Evolutionary conservation across 2,113 vertebrate species (phyloP), one percentile per base, ranked within the genome.

Genomic region (Herpailurus yagouaroundi): DNA sequence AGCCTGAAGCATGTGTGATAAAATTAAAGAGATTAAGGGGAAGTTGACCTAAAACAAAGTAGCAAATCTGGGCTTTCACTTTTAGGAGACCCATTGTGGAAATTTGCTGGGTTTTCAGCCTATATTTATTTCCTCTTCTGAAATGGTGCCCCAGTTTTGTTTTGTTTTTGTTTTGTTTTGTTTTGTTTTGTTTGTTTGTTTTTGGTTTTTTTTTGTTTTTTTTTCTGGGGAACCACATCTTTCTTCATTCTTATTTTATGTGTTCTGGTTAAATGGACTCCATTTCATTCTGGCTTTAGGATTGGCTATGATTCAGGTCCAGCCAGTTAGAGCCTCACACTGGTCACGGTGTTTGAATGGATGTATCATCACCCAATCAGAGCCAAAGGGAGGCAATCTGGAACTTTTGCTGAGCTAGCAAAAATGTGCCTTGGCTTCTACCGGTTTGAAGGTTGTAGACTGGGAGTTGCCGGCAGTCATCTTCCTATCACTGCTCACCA

Each of bases 81-180:
- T 91, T 18, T 29, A 91, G 29, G 38, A 96, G 89, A 74, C 19
- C 21, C 0, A 1, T 9, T 66, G 74, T 36, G 55, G 48, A 89
- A 19, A 38, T 73, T 73, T 76, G 33, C 18, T 86, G 38, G 7
- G 1, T 74, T 64, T 90, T 82, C 11, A 89, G 52, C 7, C 33
- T 31, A 76, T 3, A 19, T 83, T 96, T 92, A 91, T 33, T 96
- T 95, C 29, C 55, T 93, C 13, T 93, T 96, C 74, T 89, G 90
- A 83, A 90, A 83, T 14, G 55, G 16, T 27, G 1, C 7, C 86
- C 74, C 52, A 36, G 9, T 76, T 93, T 52, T 85, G 63, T 38
- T 92, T 97, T 80, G n/a, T n/a, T n/a, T n/a, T n/a, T n/a, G n/a
- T n/a, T 12, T 66, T 66, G 74, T 38, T 94, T 97, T 80, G 7